Percentiles rank a stretch among this genome's conserved stretches.
Conservation (phyloP, 1,140 invertebrate genomes). For the Telenomus remus region DNA sequence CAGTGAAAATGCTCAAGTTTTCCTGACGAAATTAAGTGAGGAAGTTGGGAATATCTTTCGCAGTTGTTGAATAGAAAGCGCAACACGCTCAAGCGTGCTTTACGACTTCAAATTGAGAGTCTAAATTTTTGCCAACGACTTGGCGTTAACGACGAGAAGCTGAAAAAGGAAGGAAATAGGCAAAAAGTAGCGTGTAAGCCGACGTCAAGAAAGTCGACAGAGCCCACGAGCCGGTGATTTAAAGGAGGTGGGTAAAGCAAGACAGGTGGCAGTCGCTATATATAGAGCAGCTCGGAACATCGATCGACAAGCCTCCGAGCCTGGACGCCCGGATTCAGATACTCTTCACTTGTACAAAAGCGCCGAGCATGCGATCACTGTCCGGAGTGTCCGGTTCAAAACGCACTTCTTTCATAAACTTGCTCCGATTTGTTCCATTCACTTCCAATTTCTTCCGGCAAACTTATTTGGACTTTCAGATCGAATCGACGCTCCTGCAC, state of each 20-base stretch:
- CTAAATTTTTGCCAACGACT: conserved; percentile 12
- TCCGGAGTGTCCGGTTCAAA: conserved; percentile 43
- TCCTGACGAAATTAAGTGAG: too few relatives aligned
- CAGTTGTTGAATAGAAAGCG: too few relatives aligned
- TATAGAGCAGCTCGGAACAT: conserved; percentile 48
- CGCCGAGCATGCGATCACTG: conserved; percentile 24
- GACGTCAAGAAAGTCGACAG: conserved; percentile 29
- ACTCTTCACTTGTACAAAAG: conserved; percentile 47
- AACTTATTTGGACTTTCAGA: too few relatives aligned
- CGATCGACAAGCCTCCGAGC: conserved; percentile 42
- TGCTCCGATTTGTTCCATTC: conserved; percentile 2
- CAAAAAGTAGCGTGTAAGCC: conserved; percentile 13
- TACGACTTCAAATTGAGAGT: too few relatives aligned
- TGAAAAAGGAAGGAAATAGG: conserved; percentile 4
- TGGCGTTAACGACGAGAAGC: conserved; percentile 23
- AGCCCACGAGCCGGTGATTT: conserved; percentile 18
- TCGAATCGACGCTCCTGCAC: too few relatives aligned
- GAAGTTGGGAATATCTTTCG: too few relatives aligned
- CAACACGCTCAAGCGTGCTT: too few relatives aligned
- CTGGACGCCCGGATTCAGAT: conserved; percentile 42
- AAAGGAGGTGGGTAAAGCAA: conserved; percentile 17
- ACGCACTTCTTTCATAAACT: conserved; percentile 15
- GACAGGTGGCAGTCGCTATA: conserved; percentile 43
- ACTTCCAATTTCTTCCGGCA: conserved; percentile 9
- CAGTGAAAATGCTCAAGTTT: too few relatives aligned